These are phyloP conservation scores for Donacobius atricapilla DNA, from an alignment of 2,113 vertebrate genomes.

Conservation along the genomic window DNA sequence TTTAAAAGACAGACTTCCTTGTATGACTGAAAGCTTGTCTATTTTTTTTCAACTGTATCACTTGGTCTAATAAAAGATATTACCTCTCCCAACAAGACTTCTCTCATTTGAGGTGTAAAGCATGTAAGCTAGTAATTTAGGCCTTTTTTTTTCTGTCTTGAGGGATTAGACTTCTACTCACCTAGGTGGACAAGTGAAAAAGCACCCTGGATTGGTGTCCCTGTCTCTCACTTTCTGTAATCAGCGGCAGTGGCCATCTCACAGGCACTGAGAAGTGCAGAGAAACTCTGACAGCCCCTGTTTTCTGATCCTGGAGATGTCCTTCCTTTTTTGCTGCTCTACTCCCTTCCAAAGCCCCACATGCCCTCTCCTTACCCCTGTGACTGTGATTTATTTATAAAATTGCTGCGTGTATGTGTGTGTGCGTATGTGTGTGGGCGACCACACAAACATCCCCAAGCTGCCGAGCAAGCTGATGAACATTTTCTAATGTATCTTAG, in stretches of 20 bases:
- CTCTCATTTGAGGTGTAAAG: background rate
- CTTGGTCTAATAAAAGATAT: constrained; percentile 32
- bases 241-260: background rate
- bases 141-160: background rate
- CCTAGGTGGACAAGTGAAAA: background rate
- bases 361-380: constrained; percentile 18
- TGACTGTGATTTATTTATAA: constrained; percentile 52
- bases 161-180: background rate
- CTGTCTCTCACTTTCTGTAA: background rate
- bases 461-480: constrained; percentile 5
- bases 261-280: background rate
- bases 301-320: background rate
- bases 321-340: background rate
- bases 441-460: constrained; percentile 29
- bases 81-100: background rate
- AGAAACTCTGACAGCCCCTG: background rate
- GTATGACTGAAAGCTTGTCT: constrained; percentile 1
- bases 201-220: rapidly evolving
- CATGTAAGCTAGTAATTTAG: background rate
- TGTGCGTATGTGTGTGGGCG: background rate
- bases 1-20: background rate
- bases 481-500: constrained; percentile 34
- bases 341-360: background rate
- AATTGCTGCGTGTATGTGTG: background rate
- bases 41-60: constrained; percentile 19